A percentile compares a stretch with the other conserved stretches of the same genome.
These are phyloP conservation scores for Drosophila pseudotalamancana DNA, from an alignment of 2,888 invertebrate genomes.

Conservation along the genomic window DNA sequence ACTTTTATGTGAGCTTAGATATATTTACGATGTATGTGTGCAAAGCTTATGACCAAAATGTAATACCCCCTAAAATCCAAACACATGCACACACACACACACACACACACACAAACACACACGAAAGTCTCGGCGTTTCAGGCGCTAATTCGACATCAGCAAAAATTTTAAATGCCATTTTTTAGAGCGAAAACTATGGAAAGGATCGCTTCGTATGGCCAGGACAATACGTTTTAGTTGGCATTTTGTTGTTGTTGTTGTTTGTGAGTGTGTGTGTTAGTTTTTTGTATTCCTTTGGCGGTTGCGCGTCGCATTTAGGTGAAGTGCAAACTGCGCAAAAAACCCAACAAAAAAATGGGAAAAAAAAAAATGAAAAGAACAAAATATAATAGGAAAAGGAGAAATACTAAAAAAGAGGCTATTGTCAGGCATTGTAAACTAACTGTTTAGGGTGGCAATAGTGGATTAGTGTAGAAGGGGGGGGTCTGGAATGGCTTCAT, in stretches of 20 bases:
- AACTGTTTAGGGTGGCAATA: not conserved
- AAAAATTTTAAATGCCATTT: constrained; percentile 60
- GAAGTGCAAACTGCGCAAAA: constrained; percentile 64
- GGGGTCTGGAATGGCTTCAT: constrained; percentile 53
- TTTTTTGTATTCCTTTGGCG: constrained; percentile 51
- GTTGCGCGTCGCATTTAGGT: constrained; percentile 63
- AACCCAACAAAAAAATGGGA: constrained; percentile 10
- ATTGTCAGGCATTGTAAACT: constrained; percentile 31
- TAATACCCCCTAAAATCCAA: not conserved
- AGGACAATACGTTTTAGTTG: constrained; percentile 50
- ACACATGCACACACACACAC: not conserved
- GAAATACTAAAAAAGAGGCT: not conserved
- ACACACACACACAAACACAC: not conserved
- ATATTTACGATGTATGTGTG: constrained; percentile 74
- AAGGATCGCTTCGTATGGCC: constrained; percentile 16
- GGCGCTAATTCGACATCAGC: constrained; percentile 70
- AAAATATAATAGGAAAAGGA: not conserved
- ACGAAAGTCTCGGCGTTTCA: not conserved
- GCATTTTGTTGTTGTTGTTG: constrained; percentile 29
- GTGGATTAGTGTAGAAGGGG: too few species aligned
- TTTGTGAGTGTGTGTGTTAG: too few species aligned
- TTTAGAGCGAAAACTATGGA: not conserved
- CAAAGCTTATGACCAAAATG: constrained; percentile 44
- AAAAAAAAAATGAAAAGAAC: not conserved
- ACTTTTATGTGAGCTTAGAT: constrained; percentile 77